These are phyloP conservation scores for Eucidaris tribuloides DNA, from an alignment of 35 echinoderm and acorn worm genomes.

Conservation along the genomic window DNA sequence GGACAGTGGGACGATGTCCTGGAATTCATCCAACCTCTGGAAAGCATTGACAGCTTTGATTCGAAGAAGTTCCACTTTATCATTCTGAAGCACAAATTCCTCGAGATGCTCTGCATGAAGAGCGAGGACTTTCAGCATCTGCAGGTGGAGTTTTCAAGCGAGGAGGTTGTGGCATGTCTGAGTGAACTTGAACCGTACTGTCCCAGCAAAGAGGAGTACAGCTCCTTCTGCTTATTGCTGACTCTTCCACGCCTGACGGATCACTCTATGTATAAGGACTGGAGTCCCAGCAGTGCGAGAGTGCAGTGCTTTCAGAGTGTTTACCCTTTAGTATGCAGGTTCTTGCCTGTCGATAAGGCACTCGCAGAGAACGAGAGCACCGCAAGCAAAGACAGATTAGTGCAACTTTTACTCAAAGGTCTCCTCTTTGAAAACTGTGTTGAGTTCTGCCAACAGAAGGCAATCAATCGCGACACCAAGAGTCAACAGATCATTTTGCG, in stretches of 20 bases:
- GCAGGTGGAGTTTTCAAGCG: conserved; percentile 92
- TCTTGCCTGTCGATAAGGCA: conserved; percentile 90
- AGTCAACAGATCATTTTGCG: conserved; percentile 32
- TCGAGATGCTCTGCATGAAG: conserved; percentile 98
- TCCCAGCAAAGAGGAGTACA: conserved; percentile 92
- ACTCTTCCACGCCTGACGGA: conserved; percentile 87
- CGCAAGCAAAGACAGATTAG: conserved; percentile 77
- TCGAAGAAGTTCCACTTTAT: conserved; percentile 73
- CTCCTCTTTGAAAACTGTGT: conserved; percentile 97
- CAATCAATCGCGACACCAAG: conserved; percentile 74
- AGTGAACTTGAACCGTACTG: conserved; percentile 93
- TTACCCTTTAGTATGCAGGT: conserved; percentile 70
- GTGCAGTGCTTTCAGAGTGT: conserved; percentile 92
- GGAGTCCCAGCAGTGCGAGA: conserved; percentile 91
- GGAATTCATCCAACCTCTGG: conserved; percentile 92
- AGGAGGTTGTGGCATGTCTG: conserved; percentile 85
- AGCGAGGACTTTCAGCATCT: conserved; percentile 86
- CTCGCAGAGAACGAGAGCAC: conserved; percentile 69
- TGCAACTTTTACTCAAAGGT: conserved; percentile 90
- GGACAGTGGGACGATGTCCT: conserved; percentile 98
- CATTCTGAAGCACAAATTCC: conserved; percentile 91
- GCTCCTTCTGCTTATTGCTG: conserved; percentile 75
- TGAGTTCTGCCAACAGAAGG: conserved; percentile 96
- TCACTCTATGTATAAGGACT: conserved; percentile 90
- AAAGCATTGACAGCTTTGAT: conserved; percentile 87